phyloP scores from a whole-genome alignment of 2,113 vertebrate species.

The Elachura formosa region DNA sequence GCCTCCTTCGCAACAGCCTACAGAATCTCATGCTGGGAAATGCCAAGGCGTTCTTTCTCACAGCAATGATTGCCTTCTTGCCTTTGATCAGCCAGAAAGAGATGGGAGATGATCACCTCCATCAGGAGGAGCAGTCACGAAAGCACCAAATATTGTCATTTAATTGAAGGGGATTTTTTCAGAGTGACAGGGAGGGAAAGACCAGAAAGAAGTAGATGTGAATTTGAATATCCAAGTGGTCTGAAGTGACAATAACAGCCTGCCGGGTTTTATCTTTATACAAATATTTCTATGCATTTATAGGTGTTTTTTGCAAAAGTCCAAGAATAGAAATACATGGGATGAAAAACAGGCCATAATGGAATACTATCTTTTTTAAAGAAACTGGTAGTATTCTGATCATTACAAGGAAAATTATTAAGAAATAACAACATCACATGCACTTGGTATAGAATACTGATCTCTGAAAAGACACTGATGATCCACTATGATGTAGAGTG shows the following conservation, averaged over 20 bases:
- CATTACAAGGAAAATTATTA: not conserved
- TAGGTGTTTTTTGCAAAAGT: not conserved
- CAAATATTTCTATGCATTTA: not conserved
- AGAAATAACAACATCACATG: not conserved
- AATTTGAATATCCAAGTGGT: not conserved
- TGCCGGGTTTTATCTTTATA: not conserved
- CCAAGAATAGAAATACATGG: not conserved
- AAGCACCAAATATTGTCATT: not conserved
- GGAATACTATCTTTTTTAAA: not conserved
- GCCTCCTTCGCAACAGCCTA: conserved; percentile 37
- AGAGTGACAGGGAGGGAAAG: not conserved
- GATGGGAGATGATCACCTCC: not conserved
- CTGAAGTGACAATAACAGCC: not conserved
- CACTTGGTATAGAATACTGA: not conserved
- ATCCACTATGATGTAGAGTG: not conserved
- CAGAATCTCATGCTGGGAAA: conserved; percentile 47
- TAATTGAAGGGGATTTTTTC: not conserved
- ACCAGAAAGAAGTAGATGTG: not conserved
- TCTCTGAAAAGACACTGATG: not conserved
- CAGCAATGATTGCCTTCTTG: not conserved
- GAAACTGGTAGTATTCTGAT: not conserved
- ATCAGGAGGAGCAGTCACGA: not conserved
- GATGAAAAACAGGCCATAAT: not conserved
- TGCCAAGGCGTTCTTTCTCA: not conserved
- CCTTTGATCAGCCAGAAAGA: conserved; percentile 4